A percentile compares a stretch with the other conserved stretches of the same genome.
Evolutionary conservation across 2,888 invertebrate genomes (phyloP).

Genomic region (Phasia obesa): DNA sequence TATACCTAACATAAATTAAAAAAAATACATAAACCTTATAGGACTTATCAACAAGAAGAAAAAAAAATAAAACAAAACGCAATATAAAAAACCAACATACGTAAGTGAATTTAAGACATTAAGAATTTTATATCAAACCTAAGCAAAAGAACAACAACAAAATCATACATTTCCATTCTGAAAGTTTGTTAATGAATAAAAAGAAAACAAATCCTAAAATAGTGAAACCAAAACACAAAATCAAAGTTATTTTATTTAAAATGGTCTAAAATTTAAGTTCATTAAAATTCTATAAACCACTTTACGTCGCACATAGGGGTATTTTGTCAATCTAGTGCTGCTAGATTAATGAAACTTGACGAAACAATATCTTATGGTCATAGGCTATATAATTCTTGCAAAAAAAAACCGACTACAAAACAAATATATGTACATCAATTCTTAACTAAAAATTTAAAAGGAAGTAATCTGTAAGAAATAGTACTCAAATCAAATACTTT

Average conservation of each 20-base stretch:
- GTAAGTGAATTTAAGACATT: constrained; percentile 66
- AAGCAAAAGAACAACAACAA: constrained; percentile 49
- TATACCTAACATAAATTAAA: constrained; percentile 31
- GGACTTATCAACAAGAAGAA: constrained; percentile 49
- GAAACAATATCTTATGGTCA: too few relatives aligned
- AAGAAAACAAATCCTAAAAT: constrained; percentile 55
- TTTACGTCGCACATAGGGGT: too few relatives aligned
- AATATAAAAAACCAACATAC: constrained; percentile 40
- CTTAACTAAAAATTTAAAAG: too few relatives aligned
- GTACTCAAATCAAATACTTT: too few relatives aligned
- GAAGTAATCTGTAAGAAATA: too few relatives aligned
- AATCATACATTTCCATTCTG: constrained; percentile 64
- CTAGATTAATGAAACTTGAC: too few relatives aligned
- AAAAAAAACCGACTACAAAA: too few relatives aligned
- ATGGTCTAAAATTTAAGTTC: too few relatives aligned
- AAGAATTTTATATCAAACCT: constrained; percentile 69
- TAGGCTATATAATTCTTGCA: too few relatives aligned
- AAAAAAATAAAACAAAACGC: constrained; percentile 14
- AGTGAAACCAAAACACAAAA: constrained; percentile 46
- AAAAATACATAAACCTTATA: constrained; percentile 52
- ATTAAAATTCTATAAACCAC: too few relatives aligned
- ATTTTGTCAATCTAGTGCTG: too few relatives aligned
- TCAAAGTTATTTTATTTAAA: neutral
- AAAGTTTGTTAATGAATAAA: constrained; percentile 68
- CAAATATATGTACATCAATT: too few relatives aligned